Evolutionary conservation across 2,797 vertebrate species (phyloP).

Genomic region (Phrynocephalus guinanensis): DNA sequence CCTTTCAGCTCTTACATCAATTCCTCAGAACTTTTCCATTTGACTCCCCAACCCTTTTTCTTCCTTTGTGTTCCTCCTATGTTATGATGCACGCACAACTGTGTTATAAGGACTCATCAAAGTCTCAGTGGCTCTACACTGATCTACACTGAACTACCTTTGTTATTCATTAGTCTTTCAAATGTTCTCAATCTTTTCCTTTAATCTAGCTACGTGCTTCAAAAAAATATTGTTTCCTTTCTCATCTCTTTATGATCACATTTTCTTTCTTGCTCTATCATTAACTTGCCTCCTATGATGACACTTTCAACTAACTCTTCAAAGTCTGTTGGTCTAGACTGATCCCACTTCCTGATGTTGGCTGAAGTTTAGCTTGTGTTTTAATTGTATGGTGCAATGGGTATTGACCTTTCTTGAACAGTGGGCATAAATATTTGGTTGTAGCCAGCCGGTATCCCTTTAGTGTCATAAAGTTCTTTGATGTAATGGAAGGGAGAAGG

Average conservation of each 20-base stretch:
- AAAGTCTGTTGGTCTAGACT: slow-evolving; percentile 49
- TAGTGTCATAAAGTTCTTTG: not conserved
- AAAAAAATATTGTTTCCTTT: slow-evolving; percentile 65
- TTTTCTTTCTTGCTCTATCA: slow-evolving; percentile 46
- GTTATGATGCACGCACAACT: slow-evolving; percentile 63
- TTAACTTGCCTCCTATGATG: slow-evolving; percentile 51
- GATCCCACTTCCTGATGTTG: not conserved
- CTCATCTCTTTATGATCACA: slow-evolving; percentile 50
- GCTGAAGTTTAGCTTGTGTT: not conserved
- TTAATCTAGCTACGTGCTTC: slow-evolving; percentile 57
- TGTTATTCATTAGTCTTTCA: slow-evolving; percentile 71
- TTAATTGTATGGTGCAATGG: not conserved
- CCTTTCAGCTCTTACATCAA: slow-evolving; percentile 64
- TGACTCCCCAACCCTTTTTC: slow-evolving; percentile 48
- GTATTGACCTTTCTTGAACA: not conserved
- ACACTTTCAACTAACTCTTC: slow-evolving; percentile 51
- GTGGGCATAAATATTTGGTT: not conserved
- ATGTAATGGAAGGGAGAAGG: not conserved
- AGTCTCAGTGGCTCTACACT: slow-evolving; percentile 67
- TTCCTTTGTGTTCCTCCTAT: slow-evolving; percentile 52
- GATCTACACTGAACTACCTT: slow-evolving; percentile 66
- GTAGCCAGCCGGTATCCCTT: not conserved
- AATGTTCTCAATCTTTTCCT: slow-evolving; percentile 61
- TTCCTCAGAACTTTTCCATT: slow-evolving; percentile 50
- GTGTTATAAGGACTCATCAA: slow-evolving; percentile 71